A percentile compares a stretch with the other conserved stretches of the same genome.
phyloP scores from a whole-genome alignment of 2,797 vertebrate genomes.

The Sebastes kiyomatsui region DNA sequence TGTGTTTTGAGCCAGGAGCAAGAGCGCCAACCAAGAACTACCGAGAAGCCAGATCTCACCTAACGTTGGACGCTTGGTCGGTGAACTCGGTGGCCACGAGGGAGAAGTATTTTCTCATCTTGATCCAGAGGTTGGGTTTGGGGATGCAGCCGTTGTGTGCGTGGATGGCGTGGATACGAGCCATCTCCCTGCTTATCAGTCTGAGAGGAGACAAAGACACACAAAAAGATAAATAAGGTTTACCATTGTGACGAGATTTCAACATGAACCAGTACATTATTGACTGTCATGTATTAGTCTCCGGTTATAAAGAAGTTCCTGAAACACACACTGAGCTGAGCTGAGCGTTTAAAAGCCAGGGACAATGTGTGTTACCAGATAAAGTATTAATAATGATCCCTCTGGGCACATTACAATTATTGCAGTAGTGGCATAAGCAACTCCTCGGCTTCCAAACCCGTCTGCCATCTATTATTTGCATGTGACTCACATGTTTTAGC shows the following conservation, averaged over 20 bases:
- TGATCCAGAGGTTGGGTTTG: slow-evolving; percentile 94
- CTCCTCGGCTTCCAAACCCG: not conserved
- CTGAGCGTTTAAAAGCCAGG: not conserved
- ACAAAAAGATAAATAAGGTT: not conserved
- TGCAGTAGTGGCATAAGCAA: not conserved
- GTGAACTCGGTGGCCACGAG: slow-evolving; percentile 92
- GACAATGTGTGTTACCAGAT: not conserved
- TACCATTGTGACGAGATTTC: not conserved
- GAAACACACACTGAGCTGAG: not conserved
- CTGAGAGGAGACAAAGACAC: slow-evolving; percentile 64
- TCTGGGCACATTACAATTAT: not conserved
- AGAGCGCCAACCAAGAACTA: not conserved
- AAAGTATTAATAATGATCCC: not conserved
- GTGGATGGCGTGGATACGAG: slow-evolving; percentile 93
- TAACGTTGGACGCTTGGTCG: slow-evolving; percentile 86
- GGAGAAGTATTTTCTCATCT: slow-evolving; percentile 91
- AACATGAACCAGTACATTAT: not conserved
- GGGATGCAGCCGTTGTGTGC: slow-evolving; percentile 94
- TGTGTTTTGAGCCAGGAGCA: not conserved
- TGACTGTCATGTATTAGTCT: not conserved
- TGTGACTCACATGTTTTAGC: not conserved
- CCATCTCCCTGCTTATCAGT: slow-evolving; percentile 93
- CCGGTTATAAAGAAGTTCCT: not conserved
- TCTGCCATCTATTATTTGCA: not conserved
- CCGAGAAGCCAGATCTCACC: slow-evolving; percentile 74